Percentiles rank a stretch among this genome's conserved stretches.
Conservation (phyloP, 2,888 invertebrate genomes). For the Acronicta aceris region DNA sequence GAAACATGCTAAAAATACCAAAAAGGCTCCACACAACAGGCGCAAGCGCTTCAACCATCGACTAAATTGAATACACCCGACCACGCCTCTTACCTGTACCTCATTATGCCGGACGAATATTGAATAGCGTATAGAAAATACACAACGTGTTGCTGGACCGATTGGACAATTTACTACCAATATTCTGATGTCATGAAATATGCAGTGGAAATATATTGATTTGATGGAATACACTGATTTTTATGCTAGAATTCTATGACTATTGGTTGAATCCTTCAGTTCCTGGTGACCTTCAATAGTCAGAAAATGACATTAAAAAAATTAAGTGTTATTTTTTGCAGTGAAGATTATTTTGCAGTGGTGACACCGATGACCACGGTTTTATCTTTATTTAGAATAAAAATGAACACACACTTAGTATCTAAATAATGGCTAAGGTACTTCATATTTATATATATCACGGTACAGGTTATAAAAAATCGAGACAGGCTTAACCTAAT, state of each 20-base stretch:
- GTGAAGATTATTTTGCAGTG: no score
- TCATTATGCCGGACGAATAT: slow-evolving; percentile 55
- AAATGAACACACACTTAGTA: no score
- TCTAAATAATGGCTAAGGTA: no score
- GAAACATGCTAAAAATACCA: neutral
- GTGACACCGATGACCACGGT: no score
- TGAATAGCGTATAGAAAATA: slow-evolving; percentile 55
- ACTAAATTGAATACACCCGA: slow-evolving; percentile 55
- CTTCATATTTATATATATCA: no score
- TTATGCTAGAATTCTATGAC: neutral
- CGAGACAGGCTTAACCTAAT: no score
- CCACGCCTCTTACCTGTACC: slow-evolving; percentile 68
- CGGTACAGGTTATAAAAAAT: no score
- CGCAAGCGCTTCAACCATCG: slow-evolving; percentile 33
- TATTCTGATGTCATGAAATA: slow-evolving; percentile 25
- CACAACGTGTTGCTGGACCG: slow-evolving; percentile 34
- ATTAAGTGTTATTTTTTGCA: no score
- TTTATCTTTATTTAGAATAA: no score
- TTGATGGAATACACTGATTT: slow-evolving; percentile 11
- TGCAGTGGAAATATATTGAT: slow-evolving; percentile 14
- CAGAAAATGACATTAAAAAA: no score
- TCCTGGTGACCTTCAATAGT: no score
- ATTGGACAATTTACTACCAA: slow-evolving; percentile 47
- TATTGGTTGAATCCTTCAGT: neutral
- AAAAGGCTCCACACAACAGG: slow-evolving; percentile 22